These are phyloP conservation scores for Harpalus rubripes DNA, from an alignment of 2,888 invertebrate species.

Conservation along the genomic window DNA sequence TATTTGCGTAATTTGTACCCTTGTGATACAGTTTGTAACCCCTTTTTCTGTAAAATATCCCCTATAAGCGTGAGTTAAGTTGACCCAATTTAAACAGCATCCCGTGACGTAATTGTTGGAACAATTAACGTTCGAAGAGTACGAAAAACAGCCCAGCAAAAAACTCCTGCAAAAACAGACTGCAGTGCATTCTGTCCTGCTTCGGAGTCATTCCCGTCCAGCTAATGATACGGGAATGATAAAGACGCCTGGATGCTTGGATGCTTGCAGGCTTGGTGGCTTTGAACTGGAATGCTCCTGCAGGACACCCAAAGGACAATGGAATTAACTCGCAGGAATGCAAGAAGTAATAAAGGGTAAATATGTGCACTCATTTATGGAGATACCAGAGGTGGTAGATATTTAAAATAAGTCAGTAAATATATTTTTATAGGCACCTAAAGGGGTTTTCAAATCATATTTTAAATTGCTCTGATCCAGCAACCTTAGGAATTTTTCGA, in stretches of 20 bases:
- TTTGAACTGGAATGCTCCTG: background rate
- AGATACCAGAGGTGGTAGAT: too few relatives aligned
- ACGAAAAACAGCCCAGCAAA: constrained; percentile 40
- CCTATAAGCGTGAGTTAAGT: constrained; percentile 56
- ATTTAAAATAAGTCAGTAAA: too few relatives aligned
- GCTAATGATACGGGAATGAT: constrained; percentile 66
- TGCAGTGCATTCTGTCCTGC: constrained; percentile 54
- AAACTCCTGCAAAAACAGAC: constrained; percentile 32
- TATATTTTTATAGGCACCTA: too few relatives aligned
- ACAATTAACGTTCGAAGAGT: constrained; percentile 65
- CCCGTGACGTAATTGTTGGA: constrained; percentile 59
- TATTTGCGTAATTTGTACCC: background rate
- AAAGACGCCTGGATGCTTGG: constrained; percentile 39
- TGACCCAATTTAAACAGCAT: constrained; percentile 63
- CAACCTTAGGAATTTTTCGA: too few relatives aligned
- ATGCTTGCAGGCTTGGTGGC: too few relatives aligned
- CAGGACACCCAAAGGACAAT: constrained; percentile 19
- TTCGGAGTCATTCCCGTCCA: constrained; percentile 60
- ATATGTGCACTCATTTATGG: too few relatives aligned
- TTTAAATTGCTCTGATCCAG: too few relatives aligned
- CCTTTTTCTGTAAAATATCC: constrained; percentile 8
- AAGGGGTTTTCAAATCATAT: too few relatives aligned
- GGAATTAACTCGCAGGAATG: constrained; percentile 25
- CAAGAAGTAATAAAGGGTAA: background rate
- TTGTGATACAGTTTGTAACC: background rate